Evolutionary conservation across 2,797 vertebrate genomes (phyloP).

Genomic region (Malacoctenus gilli): DNA sequence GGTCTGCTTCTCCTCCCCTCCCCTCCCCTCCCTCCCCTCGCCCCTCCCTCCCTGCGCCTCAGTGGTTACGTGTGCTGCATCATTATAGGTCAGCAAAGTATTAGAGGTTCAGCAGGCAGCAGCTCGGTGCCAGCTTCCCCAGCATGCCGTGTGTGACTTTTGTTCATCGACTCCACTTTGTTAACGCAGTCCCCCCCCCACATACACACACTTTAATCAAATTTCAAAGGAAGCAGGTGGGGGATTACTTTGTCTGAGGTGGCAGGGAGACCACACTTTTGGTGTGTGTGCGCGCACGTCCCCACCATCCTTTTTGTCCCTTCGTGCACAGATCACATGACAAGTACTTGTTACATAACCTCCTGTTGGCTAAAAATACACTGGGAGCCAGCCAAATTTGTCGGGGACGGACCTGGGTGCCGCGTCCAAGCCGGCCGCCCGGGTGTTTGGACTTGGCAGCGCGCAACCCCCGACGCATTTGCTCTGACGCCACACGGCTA

Average conservation of each 20-base stretch:
- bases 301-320: slow-evolving; percentile 35
- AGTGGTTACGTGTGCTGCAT: slow-evolving; percentile 35
- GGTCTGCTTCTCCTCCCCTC: slow-evolving; percentile 18
- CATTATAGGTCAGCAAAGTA: slow-evolving; percentile 23
- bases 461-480: slow-evolving; percentile 40
- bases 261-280: slow-evolving; percentile 9
- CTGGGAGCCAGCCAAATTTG: slow-evolving; percentile 66
- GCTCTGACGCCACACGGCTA: slow-evolving; percentile 44
- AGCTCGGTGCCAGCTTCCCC: slow-evolving; percentile 27
- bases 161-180: slow-evolving; percentile 14
- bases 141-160: background rate
- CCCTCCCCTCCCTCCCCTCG: slow-evolving; percentile 13
- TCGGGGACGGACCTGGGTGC: slow-evolving; percentile 49
- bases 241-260: slow-evolving; percentile 43
- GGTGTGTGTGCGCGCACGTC: slow-evolving; percentile 12
- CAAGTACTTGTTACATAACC: slow-evolving; percentile 78
- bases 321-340: slow-evolving; percentile 71
- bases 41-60: background rate
- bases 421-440: slow-evolving; percentile 33
- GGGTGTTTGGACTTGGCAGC: slow-evolving; percentile 45
- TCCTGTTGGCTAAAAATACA: slow-evolving; percentile 77
- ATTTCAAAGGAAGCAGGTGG: slow-evolving; percentile 33
- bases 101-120: slow-evolving; percentile 28
- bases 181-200: background rate
- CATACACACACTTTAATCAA: slow-evolving; percentile 16